phyloP scores from a whole-genome alignment of 2,888 invertebrate genomes.

The Biston betularia region DNA sequence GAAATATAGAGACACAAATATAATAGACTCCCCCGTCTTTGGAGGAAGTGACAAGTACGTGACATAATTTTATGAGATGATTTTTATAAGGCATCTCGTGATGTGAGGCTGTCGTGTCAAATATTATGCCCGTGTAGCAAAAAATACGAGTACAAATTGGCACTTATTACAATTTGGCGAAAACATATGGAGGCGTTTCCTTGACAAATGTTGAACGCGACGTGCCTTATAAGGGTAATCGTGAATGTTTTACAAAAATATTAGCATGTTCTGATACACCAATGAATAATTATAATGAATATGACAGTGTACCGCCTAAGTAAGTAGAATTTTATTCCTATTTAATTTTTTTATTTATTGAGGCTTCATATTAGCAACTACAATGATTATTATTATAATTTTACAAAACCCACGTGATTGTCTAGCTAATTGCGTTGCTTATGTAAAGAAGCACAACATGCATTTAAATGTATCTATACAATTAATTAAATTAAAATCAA shows the following conservation, averaged over 20 bases:
- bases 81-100: constrained; percentile 32
- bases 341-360: too few relatives aligned
- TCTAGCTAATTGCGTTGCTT: too few relatives aligned
- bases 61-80: constrained; percentile 37
- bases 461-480: too few relatives aligned
- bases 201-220: constrained; percentile 21
- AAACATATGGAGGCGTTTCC: constrained; percentile 16
- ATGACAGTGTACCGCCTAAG: too few relatives aligned
- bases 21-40: constrained; percentile 3
- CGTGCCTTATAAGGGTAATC: not conserved
- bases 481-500: too few relatives aligned
- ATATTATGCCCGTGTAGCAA: constrained; percentile 22
- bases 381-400: too few relatives aligned
- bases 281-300: not conserved
- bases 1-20: not conserved
- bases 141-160: constrained; percentile 38
- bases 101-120: constrained; percentile 25
- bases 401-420: too few relatives aligned
- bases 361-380: too few relatives aligned
- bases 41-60: constrained; percentile 29
- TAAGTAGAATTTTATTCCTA: too few relatives aligned
- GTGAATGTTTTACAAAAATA: constrained; percentile 12
- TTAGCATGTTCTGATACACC: not conserved
- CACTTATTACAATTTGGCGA: constrained; percentile 33
- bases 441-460: too few relatives aligned